Percentiles rank a stretch among this genome's conserved stretches.
These are phyloP conservation scores for Coreoperca whiteheadi DNA, from an alignment of 2,113 vertebrate species.

Conservation along the genomic window DNA sequence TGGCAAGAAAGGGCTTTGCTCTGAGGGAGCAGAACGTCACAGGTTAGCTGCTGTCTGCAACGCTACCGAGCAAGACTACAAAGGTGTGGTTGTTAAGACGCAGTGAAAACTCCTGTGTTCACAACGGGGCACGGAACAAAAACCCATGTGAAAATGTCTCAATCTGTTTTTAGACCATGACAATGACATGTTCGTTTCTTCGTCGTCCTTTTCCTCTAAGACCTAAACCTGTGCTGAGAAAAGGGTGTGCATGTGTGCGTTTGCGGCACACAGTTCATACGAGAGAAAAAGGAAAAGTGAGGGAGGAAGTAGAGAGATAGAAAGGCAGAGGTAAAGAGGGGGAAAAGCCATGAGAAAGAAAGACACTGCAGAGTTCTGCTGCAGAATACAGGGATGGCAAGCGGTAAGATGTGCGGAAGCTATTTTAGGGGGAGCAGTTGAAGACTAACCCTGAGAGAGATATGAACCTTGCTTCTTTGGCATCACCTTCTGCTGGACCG, in stretches of 20 bases:
- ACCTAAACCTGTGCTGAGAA: constrained; percentile 9
- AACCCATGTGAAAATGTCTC: not conserved
- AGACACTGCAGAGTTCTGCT: constrained; percentile 55
- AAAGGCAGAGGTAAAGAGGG: not conserved
- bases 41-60: not conserved
- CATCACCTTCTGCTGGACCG: constrained; percentile 49
- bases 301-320: not conserved
- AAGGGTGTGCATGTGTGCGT: constrained; percentile 1
- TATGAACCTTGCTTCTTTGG: constrained; percentile 52
- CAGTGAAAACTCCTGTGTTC: not conserved
- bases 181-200: constrained; percentile 1
- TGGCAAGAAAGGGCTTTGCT: no score
- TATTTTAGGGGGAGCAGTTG: constrained; percentile 50
- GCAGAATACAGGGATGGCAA: constrained; percentile 39
- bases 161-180: constrained; percentile 41
- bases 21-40: no score
- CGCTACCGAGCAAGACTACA: not conserved
- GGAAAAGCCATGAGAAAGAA: not conserved
- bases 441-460: constrained; percentile 55
- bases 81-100: no score
- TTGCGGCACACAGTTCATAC: not conserved
- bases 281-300: not conserved
- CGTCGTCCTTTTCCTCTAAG: constrained; percentile 3
- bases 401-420: constrained; percentile 32
- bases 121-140: no score